Conservation (phyloP, 2,888 invertebrate genomes). For the Amphipoea lucens region DNA sequence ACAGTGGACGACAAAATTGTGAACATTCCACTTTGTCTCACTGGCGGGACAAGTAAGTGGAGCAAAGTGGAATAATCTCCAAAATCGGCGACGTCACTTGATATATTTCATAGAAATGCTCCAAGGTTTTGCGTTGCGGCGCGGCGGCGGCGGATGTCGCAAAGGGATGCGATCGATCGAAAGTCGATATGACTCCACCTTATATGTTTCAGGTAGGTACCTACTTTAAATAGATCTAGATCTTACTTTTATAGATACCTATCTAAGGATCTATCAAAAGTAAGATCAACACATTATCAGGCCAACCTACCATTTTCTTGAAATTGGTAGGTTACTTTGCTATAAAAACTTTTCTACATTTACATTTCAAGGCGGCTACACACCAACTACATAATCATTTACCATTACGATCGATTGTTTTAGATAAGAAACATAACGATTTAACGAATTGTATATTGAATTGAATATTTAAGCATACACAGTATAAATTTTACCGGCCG, state of each 20-base stretch:
- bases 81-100: background rate
- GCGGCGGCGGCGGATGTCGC: background rate
- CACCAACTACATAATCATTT: background rate
- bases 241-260: background rate
- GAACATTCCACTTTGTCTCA: background rate
- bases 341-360: background rate
- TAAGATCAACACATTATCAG: background rate
- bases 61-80: background rate
- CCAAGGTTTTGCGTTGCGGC: background rate
- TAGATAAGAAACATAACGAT: slow-evolving; percentile 6
- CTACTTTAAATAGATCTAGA: background rate
- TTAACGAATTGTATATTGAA: background rate
- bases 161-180: background rate
- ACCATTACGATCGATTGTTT: slow-evolving; percentile 7
- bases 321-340: background rate
- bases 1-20: background rate
- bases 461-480: background rate
- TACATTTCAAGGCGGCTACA: background rate
- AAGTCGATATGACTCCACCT: background rate
- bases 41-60: background rate
- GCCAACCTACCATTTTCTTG: background rate
- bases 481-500: background rate
- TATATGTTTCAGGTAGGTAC: background rate
- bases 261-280: background rate
- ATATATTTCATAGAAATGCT: slow-evolving; percentile 1